Conservation (phyloP, 2,888 invertebrate genomes). For the Saturnia pavonia region DNA sequence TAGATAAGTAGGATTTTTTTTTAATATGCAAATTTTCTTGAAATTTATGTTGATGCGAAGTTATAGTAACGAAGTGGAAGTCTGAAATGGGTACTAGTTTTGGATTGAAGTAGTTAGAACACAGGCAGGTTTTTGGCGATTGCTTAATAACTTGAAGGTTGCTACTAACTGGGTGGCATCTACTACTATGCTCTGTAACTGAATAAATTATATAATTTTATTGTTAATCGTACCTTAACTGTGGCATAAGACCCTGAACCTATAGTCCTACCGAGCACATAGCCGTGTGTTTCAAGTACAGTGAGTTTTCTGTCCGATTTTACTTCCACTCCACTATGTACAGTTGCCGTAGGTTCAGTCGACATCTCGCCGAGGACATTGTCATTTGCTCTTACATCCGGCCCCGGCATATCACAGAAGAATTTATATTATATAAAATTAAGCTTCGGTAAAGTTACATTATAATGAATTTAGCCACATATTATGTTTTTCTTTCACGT, state of each 20-base stretch:
- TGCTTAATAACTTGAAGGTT: too few relatives aligned
- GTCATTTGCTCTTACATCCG: slow-evolving; percentile 75
- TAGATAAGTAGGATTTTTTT: too few relatives aligned
- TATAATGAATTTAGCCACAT: slow-evolving; percentile 67
- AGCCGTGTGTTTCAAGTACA: slow-evolving; percentile 90
- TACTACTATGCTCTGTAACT: too few relatives aligned
- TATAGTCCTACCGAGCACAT: slow-evolving; percentile 87
- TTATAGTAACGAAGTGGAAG: too few relatives aligned
- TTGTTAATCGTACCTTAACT: slow-evolving; percentile 82
- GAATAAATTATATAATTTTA: neutral
- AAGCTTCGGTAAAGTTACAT: slow-evolving; percentile 61
- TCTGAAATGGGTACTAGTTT: too few relatives aligned
- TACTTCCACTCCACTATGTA: slow-evolving; percentile 69
- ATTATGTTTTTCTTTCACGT: slow-evolving; percentile 54
- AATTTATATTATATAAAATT: slow-evolving; percentile 56
- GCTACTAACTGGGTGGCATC: too few relatives aligned
- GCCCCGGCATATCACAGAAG: slow-evolving; percentile 79
- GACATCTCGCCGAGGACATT: slow-evolving; percentile 78
- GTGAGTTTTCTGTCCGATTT: slow-evolving; percentile 78
- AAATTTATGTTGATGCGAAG: too few relatives aligned
- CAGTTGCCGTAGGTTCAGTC: slow-evolving; percentile 71
- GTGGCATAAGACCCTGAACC: slow-evolving; percentile 93
- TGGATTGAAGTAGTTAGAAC: too few relatives aligned
- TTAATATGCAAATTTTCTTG: too few relatives aligned
- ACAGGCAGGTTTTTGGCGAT: too few relatives aligned